Percentiles rank a stretch among this genome's conserved stretches.
phyloP scores from a whole-genome alignment of 2,797 vertebrate species.

The Enteromius viviparus region DNA sequence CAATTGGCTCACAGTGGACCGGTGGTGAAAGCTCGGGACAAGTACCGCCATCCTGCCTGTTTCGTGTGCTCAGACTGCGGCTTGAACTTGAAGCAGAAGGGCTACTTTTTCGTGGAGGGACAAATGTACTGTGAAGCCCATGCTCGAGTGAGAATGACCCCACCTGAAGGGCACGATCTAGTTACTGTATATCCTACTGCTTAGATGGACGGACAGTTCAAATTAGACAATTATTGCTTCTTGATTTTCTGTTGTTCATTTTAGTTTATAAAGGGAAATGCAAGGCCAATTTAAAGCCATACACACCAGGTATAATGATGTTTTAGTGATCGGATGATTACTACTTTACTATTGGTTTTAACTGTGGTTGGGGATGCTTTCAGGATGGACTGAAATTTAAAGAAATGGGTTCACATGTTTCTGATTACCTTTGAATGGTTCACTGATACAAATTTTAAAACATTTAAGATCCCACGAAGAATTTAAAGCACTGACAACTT shows the following conservation, averaged over 20 bases:
- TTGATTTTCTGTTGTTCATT: not conserved
- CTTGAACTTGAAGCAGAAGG: conserved; percentile 87
- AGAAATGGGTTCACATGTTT: not conserved
- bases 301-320: not conserved
- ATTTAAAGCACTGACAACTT: not conserved
- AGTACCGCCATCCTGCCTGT: conserved; percentile 86
- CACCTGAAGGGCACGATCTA: conserved; percentile 83
- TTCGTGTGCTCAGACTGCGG: conserved; percentile 86
- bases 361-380: not conserved
- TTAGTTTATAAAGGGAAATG: not conserved
- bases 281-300: not conserved
- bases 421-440: not conserved
- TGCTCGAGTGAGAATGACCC: conserved; percentile 80
- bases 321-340: not conserved
- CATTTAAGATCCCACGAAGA: not conserved
- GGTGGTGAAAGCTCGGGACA: conserved; percentile 87
- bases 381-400: not conserved
- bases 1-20: conserved; percentile 74
- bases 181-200: conserved; percentile 84
- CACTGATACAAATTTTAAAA: not conserved
- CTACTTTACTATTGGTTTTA: not conserved
- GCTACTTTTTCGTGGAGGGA: conserved; percentile 89
- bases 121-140: conserved; percentile 87
- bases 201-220: conserved; percentile 63
- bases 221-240: not conserved